phyloP scores from a whole-genome alignment of 2,888 invertebrate genomes.

The Alsophila aescularia region DNA sequence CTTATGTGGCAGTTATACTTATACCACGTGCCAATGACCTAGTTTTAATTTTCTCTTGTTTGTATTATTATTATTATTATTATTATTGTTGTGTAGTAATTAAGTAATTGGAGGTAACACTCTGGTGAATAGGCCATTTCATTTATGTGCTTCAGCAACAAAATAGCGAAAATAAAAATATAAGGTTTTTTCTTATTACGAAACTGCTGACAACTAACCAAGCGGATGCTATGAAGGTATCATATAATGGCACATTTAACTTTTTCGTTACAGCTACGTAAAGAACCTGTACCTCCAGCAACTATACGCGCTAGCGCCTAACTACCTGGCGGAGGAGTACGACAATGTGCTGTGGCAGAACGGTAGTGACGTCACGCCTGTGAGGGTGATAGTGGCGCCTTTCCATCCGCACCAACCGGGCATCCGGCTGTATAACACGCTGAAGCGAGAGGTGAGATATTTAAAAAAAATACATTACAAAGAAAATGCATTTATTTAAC shows the following conservation, averaged over 20 bases:
- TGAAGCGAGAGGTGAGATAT: slow-evolving; percentile 84
- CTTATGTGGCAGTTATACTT: too few relatives aligned
- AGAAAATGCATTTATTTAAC: not conserved
- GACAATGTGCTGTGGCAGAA: slow-evolving; percentile 86
- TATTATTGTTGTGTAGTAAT: too few relatives aligned
- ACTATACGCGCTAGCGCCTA: slow-evolving; percentile 91
- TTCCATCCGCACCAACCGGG: slow-evolving; percentile 87
- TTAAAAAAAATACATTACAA: not conserved
- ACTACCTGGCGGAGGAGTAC: slow-evolving; percentile 91
- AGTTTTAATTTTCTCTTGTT: too few relatives aligned
- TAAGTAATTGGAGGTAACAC: too few relatives aligned
- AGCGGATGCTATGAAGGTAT: not conserved
- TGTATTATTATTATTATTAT: too few relatives aligned
- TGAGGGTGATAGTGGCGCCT: slow-evolving; percentile 85
- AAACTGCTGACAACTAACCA: too few relatives aligned
- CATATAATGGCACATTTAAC: not conserved
- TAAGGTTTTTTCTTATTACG: too few relatives aligned
- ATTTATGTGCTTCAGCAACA: too few relatives aligned
- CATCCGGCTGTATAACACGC: slow-evolving; percentile 86
- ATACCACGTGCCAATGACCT: too few relatives aligned
- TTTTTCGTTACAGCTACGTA: slow-evolving; percentile 80
- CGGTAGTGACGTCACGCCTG: slow-evolving; percentile 88
- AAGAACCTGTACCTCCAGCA: slow-evolving; percentile 93
- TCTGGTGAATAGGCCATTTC: too few relatives aligned
- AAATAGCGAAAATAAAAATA: too few relatives aligned